Conservation (phyloP, 1,140 invertebrate genomes). For the Philopotamus ludificatus region DNA sequence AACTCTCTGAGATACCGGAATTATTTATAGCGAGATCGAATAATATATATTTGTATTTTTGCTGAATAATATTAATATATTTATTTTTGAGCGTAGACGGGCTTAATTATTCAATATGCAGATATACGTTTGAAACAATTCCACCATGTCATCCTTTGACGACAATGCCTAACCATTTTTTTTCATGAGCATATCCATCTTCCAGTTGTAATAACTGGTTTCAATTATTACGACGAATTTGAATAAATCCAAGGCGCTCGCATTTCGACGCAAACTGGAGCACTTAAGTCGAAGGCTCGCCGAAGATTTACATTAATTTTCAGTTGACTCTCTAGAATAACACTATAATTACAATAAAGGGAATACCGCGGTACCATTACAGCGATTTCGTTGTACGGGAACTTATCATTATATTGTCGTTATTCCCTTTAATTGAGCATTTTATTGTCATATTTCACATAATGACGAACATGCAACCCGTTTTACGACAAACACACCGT, state of each 20-base stretch:
- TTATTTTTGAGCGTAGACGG: too few relatives aligned
- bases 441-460: background rate
- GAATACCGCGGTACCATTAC: slow-evolving; percentile 1
- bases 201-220: slow-evolving; percentile 31
- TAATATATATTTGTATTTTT: too few relatives aligned
- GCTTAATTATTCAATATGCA: too few relatives aligned
- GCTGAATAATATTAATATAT: too few relatives aligned
- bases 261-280: slow-evolving; percentile 22
- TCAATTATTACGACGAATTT: slow-evolving; percentile 32
- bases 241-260: slow-evolving; percentile 37
- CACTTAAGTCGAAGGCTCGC: slow-evolving; percentile 18
- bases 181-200: too few relatives aligned
- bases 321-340: slow-evolving; percentile 14
- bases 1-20: too few relatives aligned
- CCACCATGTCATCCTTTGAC: slow-evolving; percentile 2
- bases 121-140: too few relatives aligned
- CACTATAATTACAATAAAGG: slow-evolving; percentile 11
- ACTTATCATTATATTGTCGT: slow-evolving; percentile 17
- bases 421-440: slow-evolving; percentile 8
- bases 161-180: slow-evolving; percentile 7
- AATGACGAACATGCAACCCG: background rate
- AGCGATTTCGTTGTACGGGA: background rate
- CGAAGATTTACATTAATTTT: slow-evolving; percentile 24
- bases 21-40: too few relatives aligned
- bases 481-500: too few relatives aligned